Evolutionary conservation across 2,888 invertebrate species (phyloP), one percentile per base, ranked within the genome.

Genomic region (Caenorhabditis imperialis): DNA sequence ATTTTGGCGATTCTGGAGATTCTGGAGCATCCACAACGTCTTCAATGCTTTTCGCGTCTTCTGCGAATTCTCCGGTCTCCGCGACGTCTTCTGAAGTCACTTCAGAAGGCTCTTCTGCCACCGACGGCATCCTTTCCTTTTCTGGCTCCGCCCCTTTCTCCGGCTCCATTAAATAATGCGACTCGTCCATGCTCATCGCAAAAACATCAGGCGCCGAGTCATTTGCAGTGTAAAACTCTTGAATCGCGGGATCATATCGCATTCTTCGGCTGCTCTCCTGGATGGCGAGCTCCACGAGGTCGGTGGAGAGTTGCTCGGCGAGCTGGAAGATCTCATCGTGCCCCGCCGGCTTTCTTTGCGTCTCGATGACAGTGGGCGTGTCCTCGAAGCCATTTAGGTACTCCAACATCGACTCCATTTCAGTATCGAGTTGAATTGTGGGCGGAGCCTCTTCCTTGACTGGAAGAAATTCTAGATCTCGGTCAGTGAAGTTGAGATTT

Each of bases 341-440:
- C 0, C 69, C 69, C 3, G 47, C 60, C 2, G 8, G 12, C 14
- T 54, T 54, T 18, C 69, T 30, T 3, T 8, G 1, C 2, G 42
- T 38, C 4, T 51, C 35, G 0, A 22, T 20, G 38, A 38, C 37
- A n/a, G 16, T 35, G 22, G 1, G 8, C 30, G 47, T 30, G 7
- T 51, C 57, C 7, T 45, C 57, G 7, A 50, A 62, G 16, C 62
- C 60, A 20, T 74, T 61, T 8, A 74, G 37, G 27, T 74, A 67
- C 7, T 61, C 61, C 1, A 61, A 42, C 61, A 61, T 62, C 18
- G 54, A 55, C 22, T 67, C 67, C 57, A 67, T 67, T 27, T 67
- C 67, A 0, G 67, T 67, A n/a, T 67, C 67, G 6, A 67, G 27
- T n/a, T 37, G 51, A 4, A 44, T 5, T 18, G 33, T 53, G 7